Evolutionary conservation across 2,888 invertebrate species (phyloP).

Genomic region (Agonopterix subpropinquella): DNA sequence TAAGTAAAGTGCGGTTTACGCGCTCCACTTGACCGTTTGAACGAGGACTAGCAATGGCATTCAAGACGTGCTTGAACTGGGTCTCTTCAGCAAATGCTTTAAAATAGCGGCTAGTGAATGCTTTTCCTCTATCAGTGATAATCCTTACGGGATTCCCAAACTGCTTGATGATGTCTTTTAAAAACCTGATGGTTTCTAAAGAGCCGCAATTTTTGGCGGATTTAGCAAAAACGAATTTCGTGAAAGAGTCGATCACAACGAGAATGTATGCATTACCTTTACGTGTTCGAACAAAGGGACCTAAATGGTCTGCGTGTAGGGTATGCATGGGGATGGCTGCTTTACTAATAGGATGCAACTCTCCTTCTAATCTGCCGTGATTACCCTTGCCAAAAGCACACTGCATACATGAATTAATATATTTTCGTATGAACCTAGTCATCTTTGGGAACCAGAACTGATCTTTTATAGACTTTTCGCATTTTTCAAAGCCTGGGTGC

Average conservation of each 20-base stretch:
- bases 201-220: background rate
- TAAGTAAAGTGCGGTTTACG: conserved; percentile 4
- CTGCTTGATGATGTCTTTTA: background rate
- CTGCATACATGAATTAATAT: background rate
- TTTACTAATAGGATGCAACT: background rate
- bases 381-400: background rate
- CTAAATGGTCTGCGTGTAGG: background rate
- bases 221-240: background rate
- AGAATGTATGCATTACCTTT: background rate
- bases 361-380: background rate
- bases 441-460: background rate
- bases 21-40: conserved; percentile 2
- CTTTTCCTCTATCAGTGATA: background rate
- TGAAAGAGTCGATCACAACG: background rate
- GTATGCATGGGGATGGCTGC: background rate
- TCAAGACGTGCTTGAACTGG: conserved; percentile 9
- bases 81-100: conserved; percentile 1
- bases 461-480: background rate
- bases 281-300: background rate
- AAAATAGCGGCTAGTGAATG: background rate
- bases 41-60: background rate
- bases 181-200: background rate
- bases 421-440: background rate
- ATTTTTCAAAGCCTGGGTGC: conserved; percentile 1
- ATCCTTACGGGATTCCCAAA: background rate